A percentile compares a stretch with the other conserved stretches of the same genome.
Conservation (phyloP, 2,888 invertebrate species). For the Latrodectus hesperus region DNA sequence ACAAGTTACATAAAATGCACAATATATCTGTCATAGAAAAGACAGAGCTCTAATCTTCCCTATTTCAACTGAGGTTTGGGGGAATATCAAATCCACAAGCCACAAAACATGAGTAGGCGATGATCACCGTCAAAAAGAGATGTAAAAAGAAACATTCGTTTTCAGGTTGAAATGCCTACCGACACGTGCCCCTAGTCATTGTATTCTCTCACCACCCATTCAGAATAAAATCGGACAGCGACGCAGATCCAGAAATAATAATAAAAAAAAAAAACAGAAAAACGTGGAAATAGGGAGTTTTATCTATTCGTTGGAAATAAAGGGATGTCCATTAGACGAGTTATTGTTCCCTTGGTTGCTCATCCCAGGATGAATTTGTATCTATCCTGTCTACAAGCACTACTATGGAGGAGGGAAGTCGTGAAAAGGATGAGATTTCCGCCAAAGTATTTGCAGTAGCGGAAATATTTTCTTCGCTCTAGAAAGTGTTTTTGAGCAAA, state of each 20-base stretch:
- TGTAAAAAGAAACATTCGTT: not conserved
- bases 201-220: not conserved
- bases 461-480: conserved; percentile 29
- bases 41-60: conserved; percentile 10
- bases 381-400: not conserved
- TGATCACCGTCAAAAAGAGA: not conserved
- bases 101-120: not conserved
- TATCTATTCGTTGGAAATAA: conserved; percentile 29
- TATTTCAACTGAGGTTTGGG: not conserved
- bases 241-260: not conserved
- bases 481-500: no score
- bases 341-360: conserved; percentile 59
- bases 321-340: conserved; percentile 47
- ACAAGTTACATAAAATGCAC: not conserved
- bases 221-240: not conserved
- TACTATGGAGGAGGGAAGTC: conserved; percentile 1
- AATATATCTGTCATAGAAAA: not conserved
- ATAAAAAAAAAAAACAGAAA: not conserved
- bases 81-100: conserved; percentile 8
- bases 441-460: conserved; percentile 11
- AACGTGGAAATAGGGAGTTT: conserved; percentile 13
- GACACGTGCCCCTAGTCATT: conserved; percentile 34
- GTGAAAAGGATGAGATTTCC: conserved; percentile 52
- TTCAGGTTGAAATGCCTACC: not conserved
- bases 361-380: conserved; percentile 36